Evolutionary conservation across 2,797 vertebrate genomes (phyloP).

Genomic region (Lacerta viridis): DNA sequence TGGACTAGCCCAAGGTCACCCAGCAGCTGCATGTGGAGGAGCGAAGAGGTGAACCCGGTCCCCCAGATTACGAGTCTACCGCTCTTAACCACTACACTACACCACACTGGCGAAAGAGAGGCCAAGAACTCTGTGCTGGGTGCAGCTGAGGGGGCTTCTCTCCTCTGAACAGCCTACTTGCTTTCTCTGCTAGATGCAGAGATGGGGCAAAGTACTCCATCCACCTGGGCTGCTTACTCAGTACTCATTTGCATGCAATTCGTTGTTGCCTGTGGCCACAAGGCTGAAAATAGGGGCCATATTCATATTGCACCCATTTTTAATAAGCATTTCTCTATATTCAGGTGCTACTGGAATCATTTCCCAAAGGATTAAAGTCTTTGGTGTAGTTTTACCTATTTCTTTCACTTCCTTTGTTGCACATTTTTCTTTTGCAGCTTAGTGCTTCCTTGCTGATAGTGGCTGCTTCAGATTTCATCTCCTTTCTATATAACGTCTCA

Average conservation of each 20-base stretch:
- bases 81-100: too few relatives aligned
- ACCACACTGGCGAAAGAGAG: neutral
- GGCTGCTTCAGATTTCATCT: neutral
- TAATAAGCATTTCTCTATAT: neutral
- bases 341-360: neutral
- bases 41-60: too few relatives aligned
- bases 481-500: neutral
- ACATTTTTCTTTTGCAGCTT: neutral
- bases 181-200: neutral
- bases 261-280: neutral
- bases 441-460: too few relatives aligned
- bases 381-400: neutral
- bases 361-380: constrained; percentile 10
- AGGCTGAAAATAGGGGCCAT: neutral
- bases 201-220: neutral
- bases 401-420: neutral
- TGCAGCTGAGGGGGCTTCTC: neutral
- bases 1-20: too few relatives aligned
- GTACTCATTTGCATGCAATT: neutral
- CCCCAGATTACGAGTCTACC: too few relatives aligned
- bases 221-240: neutral
- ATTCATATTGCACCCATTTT: constrained; percentile 3
- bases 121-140: neutral
- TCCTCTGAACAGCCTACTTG: neutral
- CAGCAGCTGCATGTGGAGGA: too few relatives aligned